These are phyloP conservation scores for Nephrocerus scutellatus DNA, from an alignment of 2,888 invertebrate species.

Conservation along the genomic window DNA sequence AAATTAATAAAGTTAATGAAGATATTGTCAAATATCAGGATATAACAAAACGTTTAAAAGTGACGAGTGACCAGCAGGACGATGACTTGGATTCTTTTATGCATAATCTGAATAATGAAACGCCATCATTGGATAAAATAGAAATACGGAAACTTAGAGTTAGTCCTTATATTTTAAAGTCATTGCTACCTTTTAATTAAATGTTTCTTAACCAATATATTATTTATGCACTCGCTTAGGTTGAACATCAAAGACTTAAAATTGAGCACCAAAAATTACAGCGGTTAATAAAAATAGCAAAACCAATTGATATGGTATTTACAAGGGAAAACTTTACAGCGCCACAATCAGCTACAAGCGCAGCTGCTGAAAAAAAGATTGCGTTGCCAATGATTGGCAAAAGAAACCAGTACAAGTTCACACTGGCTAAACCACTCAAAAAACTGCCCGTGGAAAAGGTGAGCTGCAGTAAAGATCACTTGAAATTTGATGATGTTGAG, in stretches of 20 bases:
- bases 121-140: slow-evolving; percentile 55
- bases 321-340: slow-evolving; percentile 48
- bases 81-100: slow-evolving; percentile 83
- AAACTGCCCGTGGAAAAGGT: not conserved
- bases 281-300: slow-evolving; percentile 66
- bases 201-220: not conserved
- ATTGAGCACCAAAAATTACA: slow-evolving; percentile 61
- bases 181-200: not conserved
- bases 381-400: slow-evolving; percentile 49
- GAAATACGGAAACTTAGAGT: slow-evolving; percentile 55
- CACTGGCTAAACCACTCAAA: slow-evolving; percentile 27
- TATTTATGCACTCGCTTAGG: slow-evolving; percentile 40
- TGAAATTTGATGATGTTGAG: slow-evolving; percentile 5
- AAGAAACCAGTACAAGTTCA: slow-evolving; percentile 43
- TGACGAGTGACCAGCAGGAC: slow-evolving; percentile 38
- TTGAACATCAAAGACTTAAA: slow-evolving; percentile 61
- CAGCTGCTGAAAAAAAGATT: slow-evolving; percentile 17
- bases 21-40: slow-evolving; percentile 48
- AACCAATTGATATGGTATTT: slow-evolving; percentile 58
- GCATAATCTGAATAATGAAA: slow-evolving; percentile 58
- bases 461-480: slow-evolving; percentile 5
- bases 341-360: slow-evolving; percentile 24
- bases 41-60: slow-evolving; percentile 41
- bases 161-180: slow-evolving; percentile 14
- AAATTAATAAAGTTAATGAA: slow-evolving; percentile 57